Evolutionary conservation across 2,113 vertebrate genomes (phyloP).

Genomic region (Oxygymnocypris stewartii): DNA sequence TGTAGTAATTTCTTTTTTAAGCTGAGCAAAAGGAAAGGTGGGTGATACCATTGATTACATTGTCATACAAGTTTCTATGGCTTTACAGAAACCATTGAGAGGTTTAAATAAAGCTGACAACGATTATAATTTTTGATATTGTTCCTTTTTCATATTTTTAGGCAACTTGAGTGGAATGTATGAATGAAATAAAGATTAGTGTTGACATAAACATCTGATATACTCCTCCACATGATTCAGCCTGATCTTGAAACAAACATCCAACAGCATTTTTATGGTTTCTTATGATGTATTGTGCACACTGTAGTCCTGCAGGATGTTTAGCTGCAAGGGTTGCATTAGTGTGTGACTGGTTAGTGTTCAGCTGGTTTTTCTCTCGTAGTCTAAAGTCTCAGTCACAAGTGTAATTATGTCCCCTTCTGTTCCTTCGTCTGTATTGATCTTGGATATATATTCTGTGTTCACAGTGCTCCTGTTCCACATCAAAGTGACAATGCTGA

Average conservation of each 20-base stretch:
- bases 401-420: slow-evolving; percentile 2
- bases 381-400: slow-evolving; percentile 9
- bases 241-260: not conserved
- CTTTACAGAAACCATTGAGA: not conserved
- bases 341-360: not conserved
- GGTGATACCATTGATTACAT: slow-evolving; percentile 16
- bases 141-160: slow-evolving; percentile 37
- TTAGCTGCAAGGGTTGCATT: not conserved
- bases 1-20: not conserved
- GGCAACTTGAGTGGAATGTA: slow-evolving; percentile 19
- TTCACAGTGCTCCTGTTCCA: not conserved
- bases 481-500: slow-evolving; percentile 62
- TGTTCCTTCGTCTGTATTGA: slow-evolving; percentile 14
- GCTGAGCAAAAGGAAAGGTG: slow-evolving; percentile 8
- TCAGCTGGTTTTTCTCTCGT: not conserved
- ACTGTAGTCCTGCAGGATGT: not conserved
- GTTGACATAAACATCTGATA: not conserved
- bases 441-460: slow-evolving; percentile 21
- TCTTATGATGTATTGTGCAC: not conserved
- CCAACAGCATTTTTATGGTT: not conserved
- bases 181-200: slow-evolving; percentile 29
- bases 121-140: not conserved
- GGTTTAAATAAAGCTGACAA: not conserved
- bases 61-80: not conserved
- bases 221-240: not conserved